phyloP scores from a whole-genome alignment of 2,113 vertebrate species.

The Tachuris rubrigastra region DNA sequence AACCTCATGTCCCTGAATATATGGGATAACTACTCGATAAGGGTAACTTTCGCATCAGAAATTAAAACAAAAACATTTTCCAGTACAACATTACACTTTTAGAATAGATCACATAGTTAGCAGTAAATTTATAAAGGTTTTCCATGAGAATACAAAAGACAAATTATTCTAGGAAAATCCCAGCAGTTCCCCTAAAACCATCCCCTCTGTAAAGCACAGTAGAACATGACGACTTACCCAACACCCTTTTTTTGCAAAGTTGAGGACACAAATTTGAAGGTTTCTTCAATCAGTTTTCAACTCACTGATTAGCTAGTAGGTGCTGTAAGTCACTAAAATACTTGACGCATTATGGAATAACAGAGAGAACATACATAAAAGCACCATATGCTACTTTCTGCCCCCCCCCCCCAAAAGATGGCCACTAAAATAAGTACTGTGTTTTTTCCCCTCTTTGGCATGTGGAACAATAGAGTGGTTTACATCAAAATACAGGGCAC shows the following conservation, averaged over 20 bases:
- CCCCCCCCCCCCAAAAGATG: not conserved
- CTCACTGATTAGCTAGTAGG: conserved; percentile 43
- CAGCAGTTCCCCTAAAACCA: not conserved
- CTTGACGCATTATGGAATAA: not conserved
- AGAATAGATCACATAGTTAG: not conserved
- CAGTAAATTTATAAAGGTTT: not conserved
- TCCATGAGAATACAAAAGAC: not conserved
- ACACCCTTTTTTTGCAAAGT: conserved; percentile 12
- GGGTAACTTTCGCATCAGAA: not conserved
- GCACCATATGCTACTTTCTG: not conserved
- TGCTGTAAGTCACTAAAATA: conserved; percentile 31
- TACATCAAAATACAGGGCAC: conserved; percentile 14
- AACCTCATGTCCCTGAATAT: not conserved
- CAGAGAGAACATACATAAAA: not conserved
- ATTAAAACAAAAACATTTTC: not conserved
- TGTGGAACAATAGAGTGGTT: not conserved
- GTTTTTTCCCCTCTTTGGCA: not conserved
- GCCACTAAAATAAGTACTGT: not conserved
- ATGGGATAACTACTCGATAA: not conserved
- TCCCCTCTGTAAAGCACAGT: not conserved
- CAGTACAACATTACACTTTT: not conserved
- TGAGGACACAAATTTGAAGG: conserved; percentile 43
- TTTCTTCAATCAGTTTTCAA: conserved; percentile 45
- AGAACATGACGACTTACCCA: not conserved
- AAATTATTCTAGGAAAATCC: not conserved